Evolutionary conservation across 1,140 invertebrate genomes (phyloP).

Genomic region (Augochlora pura): DNA sequence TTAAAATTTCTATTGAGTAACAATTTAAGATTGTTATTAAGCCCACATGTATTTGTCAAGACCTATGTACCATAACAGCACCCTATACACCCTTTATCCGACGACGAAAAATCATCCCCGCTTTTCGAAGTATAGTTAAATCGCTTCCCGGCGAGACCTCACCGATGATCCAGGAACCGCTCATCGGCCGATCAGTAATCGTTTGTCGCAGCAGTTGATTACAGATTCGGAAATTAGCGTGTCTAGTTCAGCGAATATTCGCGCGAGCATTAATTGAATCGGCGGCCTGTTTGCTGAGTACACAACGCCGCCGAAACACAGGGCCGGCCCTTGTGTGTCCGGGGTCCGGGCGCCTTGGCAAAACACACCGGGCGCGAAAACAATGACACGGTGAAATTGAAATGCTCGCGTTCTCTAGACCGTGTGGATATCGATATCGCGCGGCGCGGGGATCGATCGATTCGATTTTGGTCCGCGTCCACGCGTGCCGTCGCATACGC

Average conservation of each 20-base stretch:
- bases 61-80: no score
- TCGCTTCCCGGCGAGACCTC: no score
- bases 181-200: no score
- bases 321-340: neutral
- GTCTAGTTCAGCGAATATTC: neutral
- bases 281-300: neutral
- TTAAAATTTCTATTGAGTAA: no score
- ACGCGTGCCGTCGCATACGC: slow-evolving; percentile 29
- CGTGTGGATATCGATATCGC: slow-evolving; percentile 32
- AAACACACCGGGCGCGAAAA: slow-evolving; percentile 23
- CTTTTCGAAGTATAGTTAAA: no score
- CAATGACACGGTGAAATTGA: slow-evolving; percentile 20
- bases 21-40: no score
- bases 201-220: no score
- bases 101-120: no score
- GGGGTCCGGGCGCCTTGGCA: neutral
- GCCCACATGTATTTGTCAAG: no score
- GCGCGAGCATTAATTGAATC: slow-evolving; percentile 18
- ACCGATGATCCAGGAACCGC: no score
- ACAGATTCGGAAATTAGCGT: neutral
- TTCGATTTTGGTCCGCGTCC: slow-evolving; percentile 12
- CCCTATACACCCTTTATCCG: no score
- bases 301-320: neutral
- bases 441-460: slow-evolving; percentile 15
- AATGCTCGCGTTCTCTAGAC: neutral